Evolutionary conservation across 1,140 invertebrate species (phyloP).

Genomic region (Chironomus tepperi): DNA sequence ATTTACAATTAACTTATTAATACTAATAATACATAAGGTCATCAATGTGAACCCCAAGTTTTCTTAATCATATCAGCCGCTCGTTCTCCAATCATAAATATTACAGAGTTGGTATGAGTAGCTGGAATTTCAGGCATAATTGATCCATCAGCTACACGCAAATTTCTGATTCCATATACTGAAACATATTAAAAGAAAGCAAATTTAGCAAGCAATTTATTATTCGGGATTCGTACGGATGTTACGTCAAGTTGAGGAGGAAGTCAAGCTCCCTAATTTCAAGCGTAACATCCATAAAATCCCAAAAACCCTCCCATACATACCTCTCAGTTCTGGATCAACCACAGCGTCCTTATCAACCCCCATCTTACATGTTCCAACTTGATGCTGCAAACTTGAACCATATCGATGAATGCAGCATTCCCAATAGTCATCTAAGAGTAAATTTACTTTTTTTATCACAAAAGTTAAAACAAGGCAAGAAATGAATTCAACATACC

Average conservation of each 20-base stretch:
- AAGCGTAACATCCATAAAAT: no score
- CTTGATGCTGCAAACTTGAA: constrained; percentile 66
- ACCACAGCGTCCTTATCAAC: constrained; percentile 66
- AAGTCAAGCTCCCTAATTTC: no score
- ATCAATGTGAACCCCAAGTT: constrained; percentile 39
- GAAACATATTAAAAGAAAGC: not conserved
- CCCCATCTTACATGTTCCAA: constrained; percentile 72
- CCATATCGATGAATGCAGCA: constrained; percentile 58
- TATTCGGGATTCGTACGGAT: not conserved
- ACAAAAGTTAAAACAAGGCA: not conserved
- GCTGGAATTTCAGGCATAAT: constrained; percentile 56
- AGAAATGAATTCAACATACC: constrained; percentile 41
- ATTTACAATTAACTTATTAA: no score
- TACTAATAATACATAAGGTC: not conserved
- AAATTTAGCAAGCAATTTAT: not conserved
- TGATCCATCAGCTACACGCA: constrained; percentile 66
- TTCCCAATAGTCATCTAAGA: constrained; percentile 61
- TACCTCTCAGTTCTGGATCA: constrained; percentile 54
- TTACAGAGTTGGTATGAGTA: constrained; percentile 51
- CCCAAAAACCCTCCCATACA: no score
- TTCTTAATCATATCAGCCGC: constrained; percentile 52
- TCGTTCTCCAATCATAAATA: constrained; percentile 56
- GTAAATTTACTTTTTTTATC: constrained; percentile 42
- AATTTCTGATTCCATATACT: constrained; percentile 52
- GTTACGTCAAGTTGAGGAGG: no score